phyloP scores from a whole-genome alignment of 1,140 invertebrate species.

The Lordiphosa stackelbergi region DNA sequence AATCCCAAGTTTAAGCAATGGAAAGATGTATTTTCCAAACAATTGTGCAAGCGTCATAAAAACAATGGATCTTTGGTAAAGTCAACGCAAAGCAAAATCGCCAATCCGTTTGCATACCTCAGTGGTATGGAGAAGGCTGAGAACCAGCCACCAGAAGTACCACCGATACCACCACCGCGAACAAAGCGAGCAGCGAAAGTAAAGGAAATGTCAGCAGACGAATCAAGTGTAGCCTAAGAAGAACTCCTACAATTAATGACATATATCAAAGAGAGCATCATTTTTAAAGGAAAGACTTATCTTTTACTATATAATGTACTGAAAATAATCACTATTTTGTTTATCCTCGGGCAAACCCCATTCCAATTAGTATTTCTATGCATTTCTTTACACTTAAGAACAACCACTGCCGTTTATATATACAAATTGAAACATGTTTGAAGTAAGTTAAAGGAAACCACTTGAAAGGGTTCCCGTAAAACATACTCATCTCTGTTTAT shows the following conservation, averaged over 20 bases:
- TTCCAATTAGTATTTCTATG: slow-evolving; percentile 4
- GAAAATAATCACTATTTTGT: background rate
- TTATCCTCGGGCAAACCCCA: background rate
- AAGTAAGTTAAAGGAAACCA: background rate
- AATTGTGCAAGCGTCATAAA: slow-evolving; percentile 9
- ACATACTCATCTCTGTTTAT: background rate
- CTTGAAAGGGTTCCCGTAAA: background rate
- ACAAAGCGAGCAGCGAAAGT: slow-evolving; percentile 11
- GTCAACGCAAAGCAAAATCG: background rate
- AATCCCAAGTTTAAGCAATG: slow-evolving; percentile 41
- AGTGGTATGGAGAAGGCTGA: background rate
- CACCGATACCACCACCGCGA: slow-evolving; percentile 28
- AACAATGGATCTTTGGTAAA: background rate
- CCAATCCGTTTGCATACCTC: background rate
- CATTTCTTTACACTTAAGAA: slow-evolving; percentile 9
- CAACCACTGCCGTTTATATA: slow-evolving; percentile 1
- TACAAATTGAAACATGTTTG: background rate
- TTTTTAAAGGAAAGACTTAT: background rate
- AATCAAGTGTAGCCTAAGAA: slow-evolving; percentile 10
- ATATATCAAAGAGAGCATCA: slow-evolving; percentile 1
- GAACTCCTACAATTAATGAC: too few species aligned
- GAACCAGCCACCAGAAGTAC: background rate
- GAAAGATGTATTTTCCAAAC: slow-evolving; percentile 4
- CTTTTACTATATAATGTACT: slow-evolving; percentile 1
- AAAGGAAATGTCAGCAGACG: slow-evolving; percentile 9